Evolutionary conservation across 2,888 invertebrate genomes (phyloP).

Genomic region (Ametastegia equiseti): DNA sequence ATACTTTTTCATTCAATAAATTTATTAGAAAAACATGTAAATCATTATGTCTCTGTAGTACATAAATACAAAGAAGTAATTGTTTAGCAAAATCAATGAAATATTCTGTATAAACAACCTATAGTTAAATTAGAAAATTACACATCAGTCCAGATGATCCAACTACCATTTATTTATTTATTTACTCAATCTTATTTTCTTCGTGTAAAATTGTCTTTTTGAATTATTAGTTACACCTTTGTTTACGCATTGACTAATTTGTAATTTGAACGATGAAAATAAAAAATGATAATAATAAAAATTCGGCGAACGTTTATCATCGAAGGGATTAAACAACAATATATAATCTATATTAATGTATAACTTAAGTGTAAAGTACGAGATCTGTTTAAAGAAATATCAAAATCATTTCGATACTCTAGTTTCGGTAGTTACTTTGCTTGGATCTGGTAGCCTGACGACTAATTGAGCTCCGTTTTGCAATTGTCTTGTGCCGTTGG

Average conservation of each 20-base stretch:
- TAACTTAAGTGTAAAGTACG: constrained; percentile 20
- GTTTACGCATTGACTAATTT: not conserved
- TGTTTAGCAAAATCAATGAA: too few species aligned
- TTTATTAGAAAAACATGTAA: too few species aligned
- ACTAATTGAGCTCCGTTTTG: constrained; percentile 73
- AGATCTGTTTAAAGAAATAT: not conserved
- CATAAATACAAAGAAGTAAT: too few species aligned
- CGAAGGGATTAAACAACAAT: not conserved
- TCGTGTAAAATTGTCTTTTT: not conserved
- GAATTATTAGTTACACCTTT: too few species aligned
- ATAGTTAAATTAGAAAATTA: too few species aligned
- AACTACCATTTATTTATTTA: too few species aligned
- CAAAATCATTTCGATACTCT: constrained; percentile 67
- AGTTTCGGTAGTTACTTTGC: constrained; percentile 70
- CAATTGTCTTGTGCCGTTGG: constrained; percentile 64
- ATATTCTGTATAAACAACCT: too few species aligned
- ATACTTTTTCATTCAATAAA: too few species aligned
- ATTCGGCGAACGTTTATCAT: not conserved
- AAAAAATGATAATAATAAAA: not conserved
- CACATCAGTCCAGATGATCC: too few species aligned
- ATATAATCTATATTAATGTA: constrained; percentile 1
- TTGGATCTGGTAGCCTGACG: constrained; percentile 73
- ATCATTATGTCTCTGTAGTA: too few species aligned
- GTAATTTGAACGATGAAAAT: not conserved
- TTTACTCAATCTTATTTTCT: not conserved